These are phyloP conservation scores for Eilema depressum DNA, from an alignment of 2,888 invertebrate species.

Conservation along the genomic window DNA sequence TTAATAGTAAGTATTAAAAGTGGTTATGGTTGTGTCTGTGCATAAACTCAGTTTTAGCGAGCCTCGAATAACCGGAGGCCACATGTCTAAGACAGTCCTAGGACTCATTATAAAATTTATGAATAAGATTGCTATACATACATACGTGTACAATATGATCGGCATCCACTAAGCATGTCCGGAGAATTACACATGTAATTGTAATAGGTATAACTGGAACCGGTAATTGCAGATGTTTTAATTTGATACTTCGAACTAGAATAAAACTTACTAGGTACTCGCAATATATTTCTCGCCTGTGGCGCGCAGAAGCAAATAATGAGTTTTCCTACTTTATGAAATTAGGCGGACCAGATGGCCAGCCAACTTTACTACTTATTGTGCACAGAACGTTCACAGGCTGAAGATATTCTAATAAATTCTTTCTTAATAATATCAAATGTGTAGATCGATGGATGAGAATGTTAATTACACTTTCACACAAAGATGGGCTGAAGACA, in stretches of 20 bases:
- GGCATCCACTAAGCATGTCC: neutral
- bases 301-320: neutral
- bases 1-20: too few species aligned
- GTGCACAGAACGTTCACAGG: neutral
- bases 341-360: neutral
- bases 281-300: neutral
- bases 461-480: too few species aligned
- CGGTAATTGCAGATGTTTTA: neutral
- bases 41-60: neutral
- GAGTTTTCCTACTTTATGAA: neutral
- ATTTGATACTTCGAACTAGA: too few species aligned
- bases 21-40: neutral
- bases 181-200: neutral
- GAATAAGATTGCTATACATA: neutral
- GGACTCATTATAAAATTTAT: neutral
- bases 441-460: neutral
- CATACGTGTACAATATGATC: too few species aligned
- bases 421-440: neutral
- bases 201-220: neutral
- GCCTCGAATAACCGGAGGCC: neutral
- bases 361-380: neutral
- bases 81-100: neutral
- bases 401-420: neutral
- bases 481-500: too few species aligned
- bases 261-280: too few species aligned